Percentiles rank a stretch among this genome's conserved stretches.
Conservation (phyloP, 2,113 vertebrate species). For the Lasiurus cinereus region DNA sequence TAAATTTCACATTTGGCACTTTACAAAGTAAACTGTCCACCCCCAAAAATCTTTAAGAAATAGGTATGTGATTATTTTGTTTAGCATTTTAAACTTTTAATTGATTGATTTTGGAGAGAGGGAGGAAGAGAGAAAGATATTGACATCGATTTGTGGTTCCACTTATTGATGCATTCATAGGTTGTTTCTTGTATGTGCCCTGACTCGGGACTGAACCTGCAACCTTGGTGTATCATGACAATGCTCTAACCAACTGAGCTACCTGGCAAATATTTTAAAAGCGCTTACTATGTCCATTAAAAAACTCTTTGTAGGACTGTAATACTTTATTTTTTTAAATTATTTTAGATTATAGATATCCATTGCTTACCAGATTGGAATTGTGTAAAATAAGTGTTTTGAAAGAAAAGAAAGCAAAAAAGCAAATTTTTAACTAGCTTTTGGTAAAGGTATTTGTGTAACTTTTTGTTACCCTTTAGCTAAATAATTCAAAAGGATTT, state of each 20-base stretch:
- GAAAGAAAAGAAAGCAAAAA: constrained; percentile 49
- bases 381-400: constrained; percentile 49
- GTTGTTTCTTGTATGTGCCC: background rate
- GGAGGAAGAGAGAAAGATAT: background rate
- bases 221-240: background rate
- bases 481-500: constrained; percentile 54
- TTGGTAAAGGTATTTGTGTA: constrained; percentile 37
- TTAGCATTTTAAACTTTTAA: background rate
- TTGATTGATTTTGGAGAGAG: background rate
- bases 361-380: constrained; percentile 47
- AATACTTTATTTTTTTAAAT: constrained; percentile 57
- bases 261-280: constrained; percentile 32
- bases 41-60: constrained; percentile 37
- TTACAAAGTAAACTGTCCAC: constrained; percentile 49
- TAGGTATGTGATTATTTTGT: constrained; percentile 25
- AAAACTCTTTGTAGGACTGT: background rate
- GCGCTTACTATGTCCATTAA: background rate
- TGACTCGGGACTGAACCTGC: background rate
- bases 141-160: background rate
- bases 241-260: background rate
- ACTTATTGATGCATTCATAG: background rate
- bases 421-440: constrained; percentile 48
- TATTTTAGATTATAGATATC: constrained; percentile 48
- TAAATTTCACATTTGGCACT: constrained; percentile 29
- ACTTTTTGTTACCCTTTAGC: constrained; percentile 51